These are phyloP conservation scores for Cryptocephalus moraei DNA, from an alignment of 2,888 invertebrate genomes.

Conservation along the genomic window DNA sequence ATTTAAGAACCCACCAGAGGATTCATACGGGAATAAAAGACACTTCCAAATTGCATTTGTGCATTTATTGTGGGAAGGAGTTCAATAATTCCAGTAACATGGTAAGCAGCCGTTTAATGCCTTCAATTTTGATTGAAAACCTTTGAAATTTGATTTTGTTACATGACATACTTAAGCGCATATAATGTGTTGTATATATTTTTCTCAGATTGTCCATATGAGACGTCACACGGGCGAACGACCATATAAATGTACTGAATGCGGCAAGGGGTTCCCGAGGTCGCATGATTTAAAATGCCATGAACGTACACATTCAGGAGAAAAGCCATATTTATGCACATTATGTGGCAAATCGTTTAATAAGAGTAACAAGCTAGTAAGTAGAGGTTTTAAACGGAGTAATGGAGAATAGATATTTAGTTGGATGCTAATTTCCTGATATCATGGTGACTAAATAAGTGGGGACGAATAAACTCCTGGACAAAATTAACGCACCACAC, in stretches of 20 bases:
- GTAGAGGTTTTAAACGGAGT: slow-evolving; percentile 7
- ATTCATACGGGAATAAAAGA: slow-evolving; percentile 36
- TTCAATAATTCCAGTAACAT: slow-evolving; percentile 41
- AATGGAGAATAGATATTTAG: no score
- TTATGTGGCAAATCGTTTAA: slow-evolving; percentile 39
- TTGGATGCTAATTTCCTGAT: no score
- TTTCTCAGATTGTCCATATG: slow-evolving; percentile 38
- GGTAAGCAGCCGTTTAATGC: slow-evolving; percentile 26
- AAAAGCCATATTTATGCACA: slow-evolving; percentile 38
- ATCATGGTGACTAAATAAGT: not conserved
- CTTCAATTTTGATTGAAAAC: slow-evolving; percentile 11
- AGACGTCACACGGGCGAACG: slow-evolving; percentile 37
- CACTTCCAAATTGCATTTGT: slow-evolving; percentile 35
- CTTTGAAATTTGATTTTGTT: not conserved
- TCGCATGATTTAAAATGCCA: slow-evolving; percentile 40
- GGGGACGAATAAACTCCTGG: no score
- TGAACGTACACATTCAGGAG: slow-evolving; percentile 38
- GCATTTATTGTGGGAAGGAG: slow-evolving; percentile 39
- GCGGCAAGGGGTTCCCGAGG: slow-evolving; percentile 38
- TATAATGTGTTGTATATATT: no score
- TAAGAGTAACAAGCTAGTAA: slow-evolving; percentile 39
- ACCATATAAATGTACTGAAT: slow-evolving; percentile 37
- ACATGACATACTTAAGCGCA: not conserved
- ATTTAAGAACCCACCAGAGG: slow-evolving; percentile 35
- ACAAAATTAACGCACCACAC: no score